These are phyloP conservation scores for Agonopterix subpropinquella DNA, from an alignment of 2,888 invertebrate genomes.

Conservation along the genomic window DNA sequence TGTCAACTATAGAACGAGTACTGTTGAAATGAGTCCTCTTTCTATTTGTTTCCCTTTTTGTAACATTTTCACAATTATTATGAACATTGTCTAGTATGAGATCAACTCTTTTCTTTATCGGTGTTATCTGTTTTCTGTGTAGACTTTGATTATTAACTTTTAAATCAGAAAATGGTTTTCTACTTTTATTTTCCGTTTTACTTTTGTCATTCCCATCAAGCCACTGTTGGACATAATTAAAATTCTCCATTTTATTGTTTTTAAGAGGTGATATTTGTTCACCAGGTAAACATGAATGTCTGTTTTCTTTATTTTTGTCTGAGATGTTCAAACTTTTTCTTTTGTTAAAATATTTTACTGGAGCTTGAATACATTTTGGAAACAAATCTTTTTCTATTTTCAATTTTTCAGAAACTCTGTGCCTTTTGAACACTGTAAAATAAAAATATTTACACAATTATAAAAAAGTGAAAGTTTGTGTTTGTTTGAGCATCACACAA, in stretches of 20 bases:
- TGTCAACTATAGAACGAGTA: constrained; percentile 6
- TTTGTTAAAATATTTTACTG: constrained; percentile 54
- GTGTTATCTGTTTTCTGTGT: neutral
- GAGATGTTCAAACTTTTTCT: constrained; percentile 35
- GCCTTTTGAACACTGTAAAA: constrained; percentile 43
- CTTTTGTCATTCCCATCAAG: constrained; percentile 34
- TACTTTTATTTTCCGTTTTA: constrained; percentile 16
- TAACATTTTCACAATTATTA: constrained; percentile 5
- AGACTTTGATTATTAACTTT: constrained; percentile 33
- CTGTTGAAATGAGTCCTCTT: constrained; percentile 19
- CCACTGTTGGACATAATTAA: constrained; percentile 52
- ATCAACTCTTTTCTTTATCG: constrained; percentile 7
- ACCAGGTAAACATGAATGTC: constrained; percentile 31
- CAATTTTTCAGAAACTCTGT: constrained; percentile 46
- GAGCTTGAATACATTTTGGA: constrained; percentile 62
- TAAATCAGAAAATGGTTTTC: constrained; percentile 51
- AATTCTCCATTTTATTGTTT: constrained; percentile 40
- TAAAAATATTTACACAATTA: constrained; percentile 4
- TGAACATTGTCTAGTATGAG: constrained; percentile 6
- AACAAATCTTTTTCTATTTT: constrained; percentile 59
- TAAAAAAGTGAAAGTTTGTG: neutral
- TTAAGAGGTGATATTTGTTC: constrained; percentile 29
- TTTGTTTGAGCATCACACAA: no score
- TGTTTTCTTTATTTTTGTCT: constrained; percentile 37
- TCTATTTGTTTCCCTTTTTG: constrained; percentile 3